Evolutionary conservation across 2,113 vertebrate genomes (phyloP), one percentile per base, ranked within the genome.

Genomic region (Pica pica): DNA sequence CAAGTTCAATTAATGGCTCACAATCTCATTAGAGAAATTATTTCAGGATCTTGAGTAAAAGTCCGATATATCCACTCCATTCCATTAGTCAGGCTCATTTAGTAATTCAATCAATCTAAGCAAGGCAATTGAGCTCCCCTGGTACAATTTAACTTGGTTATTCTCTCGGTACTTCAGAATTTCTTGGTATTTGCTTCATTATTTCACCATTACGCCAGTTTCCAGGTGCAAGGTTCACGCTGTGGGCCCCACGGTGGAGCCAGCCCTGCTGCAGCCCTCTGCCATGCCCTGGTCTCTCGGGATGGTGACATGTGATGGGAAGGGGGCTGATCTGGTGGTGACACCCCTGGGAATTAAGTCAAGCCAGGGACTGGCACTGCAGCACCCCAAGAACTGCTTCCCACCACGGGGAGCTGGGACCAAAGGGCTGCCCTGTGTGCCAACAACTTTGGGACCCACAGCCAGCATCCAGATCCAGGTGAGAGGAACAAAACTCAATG

Each of bases 11-110:
- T 97, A 97, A 97, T 96, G 95, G 93, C 90, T 96, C 95, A 93
- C 96, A 97, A 97, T 97, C 95, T 96, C 95, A 97, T 97, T 95
- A 96, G 92, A 97, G 90, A 95, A 95, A 97, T 97, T 97, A 97
- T 97, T 97, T 94, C 94, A 93, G 94, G 93, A 95, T 93, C 95
- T 92, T 73, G 93, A 94, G 83, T 95, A 79, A 95, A 97, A 96
- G 95, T 95, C 95, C 87, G 41, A 97, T 96, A 95, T 81, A 94
- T 93, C 96, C 90, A 95, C 91, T 96, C 92, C 95, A 94, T 97
- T 96, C 97, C 95, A 97, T 97, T 95, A 97, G 94, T 97, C 84
- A 81, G 93, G 97, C 96, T 97, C 95, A 93, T 97, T 97, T 97
- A 96, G 95, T 96, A 97, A 97, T 97, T 96, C 95, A 97, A 97